Evolutionary conservation across 2,113 vertebrate species (phyloP).

Genomic region (Malurus alboscapulatus): DNA sequence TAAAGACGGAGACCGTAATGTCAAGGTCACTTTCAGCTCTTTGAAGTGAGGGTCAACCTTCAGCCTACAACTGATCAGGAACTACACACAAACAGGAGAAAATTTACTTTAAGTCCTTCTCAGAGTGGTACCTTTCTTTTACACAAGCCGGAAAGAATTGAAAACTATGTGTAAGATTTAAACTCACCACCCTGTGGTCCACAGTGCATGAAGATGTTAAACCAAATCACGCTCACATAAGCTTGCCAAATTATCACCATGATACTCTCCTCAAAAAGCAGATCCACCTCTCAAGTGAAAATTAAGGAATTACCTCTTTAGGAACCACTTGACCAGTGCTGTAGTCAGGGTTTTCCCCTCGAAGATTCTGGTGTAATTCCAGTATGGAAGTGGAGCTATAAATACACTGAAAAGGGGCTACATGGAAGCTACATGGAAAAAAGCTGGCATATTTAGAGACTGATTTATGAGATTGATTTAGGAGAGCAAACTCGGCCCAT

Average conservation of each 20-base stretch:
- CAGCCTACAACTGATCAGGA: not conserved
- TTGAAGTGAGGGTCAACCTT: not conserved
- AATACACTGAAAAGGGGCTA: not conserved
- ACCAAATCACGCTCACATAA: not conserved
- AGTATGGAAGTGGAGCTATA: not conserved
- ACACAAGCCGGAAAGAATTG: not conserved
- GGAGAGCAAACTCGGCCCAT: not conserved
- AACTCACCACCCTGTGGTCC: not conserved
- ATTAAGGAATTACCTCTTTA: not conserved
- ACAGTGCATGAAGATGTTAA: not conserved
- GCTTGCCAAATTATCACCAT: rapidly evolving
- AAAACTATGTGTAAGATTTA: rapidly evolving
- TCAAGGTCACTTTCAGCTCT: slow-evolving; percentile 32
- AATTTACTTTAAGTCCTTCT: not conserved
- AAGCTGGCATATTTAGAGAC: not conserved
- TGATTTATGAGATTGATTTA: not conserved
- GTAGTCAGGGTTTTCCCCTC: not conserved
- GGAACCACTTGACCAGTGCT: not conserved
- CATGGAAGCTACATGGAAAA: not conserved
- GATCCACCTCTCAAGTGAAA: not conserved
- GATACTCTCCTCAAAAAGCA: not conserved
- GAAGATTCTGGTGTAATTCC: not conserved
- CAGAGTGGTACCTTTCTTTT: not conserved
- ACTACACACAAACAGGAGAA: not conserved
- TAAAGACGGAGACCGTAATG: not conserved